Evolutionary conservation across 2,888 invertebrate species (phyloP).

Genomic region (Oscheius onirici): DNA sequence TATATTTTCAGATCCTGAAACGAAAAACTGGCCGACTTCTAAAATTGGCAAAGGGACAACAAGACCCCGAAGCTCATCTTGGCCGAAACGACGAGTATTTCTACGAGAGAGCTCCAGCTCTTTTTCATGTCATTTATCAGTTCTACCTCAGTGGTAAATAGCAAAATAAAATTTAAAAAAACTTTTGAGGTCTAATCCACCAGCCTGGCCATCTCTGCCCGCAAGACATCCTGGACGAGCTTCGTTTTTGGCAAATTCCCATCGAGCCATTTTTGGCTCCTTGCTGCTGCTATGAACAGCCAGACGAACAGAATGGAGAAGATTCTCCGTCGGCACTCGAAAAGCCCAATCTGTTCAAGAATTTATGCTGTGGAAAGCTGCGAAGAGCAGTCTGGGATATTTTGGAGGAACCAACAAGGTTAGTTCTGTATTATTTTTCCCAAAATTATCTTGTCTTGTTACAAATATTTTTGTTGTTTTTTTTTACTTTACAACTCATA

Average conservation of each 20-base stretch:
- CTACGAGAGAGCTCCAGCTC: slow-evolving; percentile 62
- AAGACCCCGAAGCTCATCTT: slow-evolving; percentile 54
- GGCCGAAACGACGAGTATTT: slow-evolving; percentile 60
- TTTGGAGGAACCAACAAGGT: slow-evolving; percentile 64
- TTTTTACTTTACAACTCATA: neutral
- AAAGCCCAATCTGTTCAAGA: slow-evolving; percentile 60
- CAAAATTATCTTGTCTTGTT: too few species aligned
- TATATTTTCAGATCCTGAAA: slow-evolving; percentile 6
- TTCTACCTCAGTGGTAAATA: slow-evolving; percentile 67
- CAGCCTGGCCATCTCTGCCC: slow-evolving; percentile 73
- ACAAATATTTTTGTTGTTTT: too few species aligned
- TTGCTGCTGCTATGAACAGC: slow-evolving; percentile 56
- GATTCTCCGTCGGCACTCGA: slow-evolving; percentile 45
- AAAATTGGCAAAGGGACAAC: neutral
- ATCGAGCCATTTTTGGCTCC: slow-evolving; percentile 51
- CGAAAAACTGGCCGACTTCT: slow-evolving; percentile 4
- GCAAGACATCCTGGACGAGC: slow-evolving; percentile 73
- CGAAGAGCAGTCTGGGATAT: slow-evolving; percentile 60
- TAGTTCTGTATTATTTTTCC: neutral
- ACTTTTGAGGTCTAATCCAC: slow-evolving; percentile 61
- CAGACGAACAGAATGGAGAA: slow-evolving; percentile 33
- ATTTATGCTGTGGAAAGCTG: slow-evolving; percentile 52
- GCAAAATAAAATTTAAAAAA: neutral
- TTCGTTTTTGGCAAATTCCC: slow-evolving; percentile 72
- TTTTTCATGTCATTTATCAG: slow-evolving; percentile 66